Base-by-base conservation (phyloP, 2,888 invertebrate species). In the Mamestra brassicae region DNA sequence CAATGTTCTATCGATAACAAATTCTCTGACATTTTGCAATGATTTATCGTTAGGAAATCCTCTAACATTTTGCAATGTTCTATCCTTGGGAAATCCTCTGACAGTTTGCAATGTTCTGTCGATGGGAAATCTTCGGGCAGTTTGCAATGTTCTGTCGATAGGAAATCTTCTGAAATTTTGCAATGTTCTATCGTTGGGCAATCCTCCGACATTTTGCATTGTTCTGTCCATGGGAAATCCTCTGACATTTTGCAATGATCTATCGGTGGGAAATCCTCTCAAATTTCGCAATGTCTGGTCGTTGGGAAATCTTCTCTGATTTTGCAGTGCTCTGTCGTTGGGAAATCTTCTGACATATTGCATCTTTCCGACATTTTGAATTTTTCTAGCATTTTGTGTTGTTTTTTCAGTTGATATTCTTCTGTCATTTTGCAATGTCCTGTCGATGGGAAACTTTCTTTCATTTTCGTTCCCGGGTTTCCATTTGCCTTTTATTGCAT, bases 401-500 rank as follows among this genome's bases (percentile, higher is more conserved):
- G n/a, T 36, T 45, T 5, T 42, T 6, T 26, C 50, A 17, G 11
- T 42, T 26, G 36, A 13, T 47, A 11, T 34, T 50, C 1, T 54
- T 26, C 26, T 17, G 11, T 36, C 0, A 45, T 64, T 64, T 57
- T 13, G 63, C 15, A 17, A n/a, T n/a, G 15, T 55, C 36, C 34
- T 55, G 10, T 63, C 36, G 6, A 17, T 55, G 17, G 8, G 45
- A 58, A 58, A 47, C 57, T 10, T 52, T 52, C 34, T 73, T 3
- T n/a, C 42, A 60, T 71, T 45, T 61, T 77, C 62, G 36, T 71
- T 55, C 54, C 72, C 80, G 4, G 76, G 76, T 72, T 76, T 76
- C 76, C 76, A 76, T 55, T 15, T 72, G 50, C 8, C 50, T 4
- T 47, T 60, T 54, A 64, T 71, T 36, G 67, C 63, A 17, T 64